Evolutionary conservation across 2,888 invertebrate species (phyloP), one percentile per base, ranked within the genome.

Genomic region (Aleiodes leptofemur): DNA sequence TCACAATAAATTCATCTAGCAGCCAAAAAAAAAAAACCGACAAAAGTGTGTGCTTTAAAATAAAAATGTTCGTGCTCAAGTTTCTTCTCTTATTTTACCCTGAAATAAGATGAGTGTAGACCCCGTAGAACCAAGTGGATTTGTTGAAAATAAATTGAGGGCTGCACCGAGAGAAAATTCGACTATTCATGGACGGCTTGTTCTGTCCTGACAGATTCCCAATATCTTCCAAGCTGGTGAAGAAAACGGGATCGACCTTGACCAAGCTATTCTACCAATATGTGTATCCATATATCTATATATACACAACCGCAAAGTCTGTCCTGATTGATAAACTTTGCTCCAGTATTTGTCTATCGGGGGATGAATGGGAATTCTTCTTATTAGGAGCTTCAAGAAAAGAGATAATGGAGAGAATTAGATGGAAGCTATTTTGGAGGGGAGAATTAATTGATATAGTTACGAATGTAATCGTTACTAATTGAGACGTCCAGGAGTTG

Each of bases 151-250:
- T 61, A 61, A 61, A 61, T 61, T 61, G 61, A 61, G 61, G 38
- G 55, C 8, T n/a, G 11, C 16, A 16, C 8, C 34, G 5, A n/a
- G 38, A 61, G 61, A 61, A 61, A 61, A 38, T 61, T 61, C 43
- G 61, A 38, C 43, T 61, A 61, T 61, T 61, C 61, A 61, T 61
- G 61, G 61, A 34, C 61, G 16, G 38, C 43, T 13, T 38, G 34
- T 8, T 61, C 43, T 34, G 38, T 9, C 16, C 61, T 61, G 61
- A 61, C 61, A 61, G 61, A 38, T 61, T 61, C 43, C 61, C 61
- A 43, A 61, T 61, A 61, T 61, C 61, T 61, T 61, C 9, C 61
- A 16, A 38, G 9, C 61, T 61, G 61, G 61, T 61, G 34, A 61
- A 61, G 38, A 9, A 43, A 57, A 9, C 43, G 38, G 61, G 43